phyloP scores from a whole-genome alignment of 2,797 vertebrate species.

The Ptychobarbus kaznakovi region DNA sequence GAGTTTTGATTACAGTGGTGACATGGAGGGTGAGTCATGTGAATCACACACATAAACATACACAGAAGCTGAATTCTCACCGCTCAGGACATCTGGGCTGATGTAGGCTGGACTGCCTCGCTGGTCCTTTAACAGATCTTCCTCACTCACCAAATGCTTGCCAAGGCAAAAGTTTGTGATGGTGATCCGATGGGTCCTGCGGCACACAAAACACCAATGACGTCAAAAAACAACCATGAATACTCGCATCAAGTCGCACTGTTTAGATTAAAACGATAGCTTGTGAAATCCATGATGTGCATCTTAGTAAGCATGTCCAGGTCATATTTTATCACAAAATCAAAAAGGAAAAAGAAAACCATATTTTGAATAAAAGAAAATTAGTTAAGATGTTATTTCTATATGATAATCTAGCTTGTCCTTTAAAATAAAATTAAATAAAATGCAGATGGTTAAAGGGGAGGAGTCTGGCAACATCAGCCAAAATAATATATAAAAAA shows the following conservation, averaged over 20 bases:
- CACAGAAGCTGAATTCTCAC: constrained; percentile 73
- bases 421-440: background rate
- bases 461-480: background rate
- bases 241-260: background rate
- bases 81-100: constrained; percentile 96
- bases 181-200: constrained; percentile 97
- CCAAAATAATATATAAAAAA: background rate
- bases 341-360: background rate
- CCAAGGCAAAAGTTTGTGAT: constrained; percentile 99
- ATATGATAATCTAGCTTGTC: background rate
- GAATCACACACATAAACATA: constrained; percentile 19
- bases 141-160: constrained; percentile 98
- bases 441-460: background rate
- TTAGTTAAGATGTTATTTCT: too few relatives aligned
- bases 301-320: background rate
- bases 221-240: background rate
- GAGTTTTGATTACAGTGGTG: constrained; percentile 55
- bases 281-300: background rate
- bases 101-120: constrained; percentile 98
- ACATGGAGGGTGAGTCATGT: constrained; percentile 49
- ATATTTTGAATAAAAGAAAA: too few relatives aligned
- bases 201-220: constrained; percentile 43
- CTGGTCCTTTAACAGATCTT: constrained; percentile 98
- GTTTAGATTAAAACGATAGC: constrained; percentile 5
- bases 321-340: too few relatives aligned